Conservation (phyloP, 2,113 vertebrate species). For the Diadophis punctatus region DNA sequence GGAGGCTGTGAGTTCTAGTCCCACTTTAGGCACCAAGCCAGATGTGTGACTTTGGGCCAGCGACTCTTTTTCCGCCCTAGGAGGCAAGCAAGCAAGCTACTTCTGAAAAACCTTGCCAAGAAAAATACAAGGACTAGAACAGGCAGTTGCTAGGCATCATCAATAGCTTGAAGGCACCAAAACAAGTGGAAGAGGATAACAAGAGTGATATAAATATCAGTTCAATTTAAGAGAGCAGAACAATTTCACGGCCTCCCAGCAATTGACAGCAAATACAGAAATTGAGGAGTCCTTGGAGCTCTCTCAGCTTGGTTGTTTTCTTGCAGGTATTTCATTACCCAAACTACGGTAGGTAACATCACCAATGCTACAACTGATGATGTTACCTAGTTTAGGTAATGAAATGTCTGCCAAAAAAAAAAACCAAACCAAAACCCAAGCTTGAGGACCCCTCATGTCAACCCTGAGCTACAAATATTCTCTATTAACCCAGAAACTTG, state of each 20-base stretch:
- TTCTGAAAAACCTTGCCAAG: neutral
- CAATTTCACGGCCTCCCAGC: neutral
- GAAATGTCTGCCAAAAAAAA: neutral
- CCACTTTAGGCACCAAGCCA: neutral
- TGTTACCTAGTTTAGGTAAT: neutral
- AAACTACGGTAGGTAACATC: neutral
- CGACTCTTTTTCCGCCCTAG: neutral
- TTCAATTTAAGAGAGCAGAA: neutral
- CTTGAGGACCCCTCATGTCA: neutral
- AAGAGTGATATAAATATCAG: neutral
- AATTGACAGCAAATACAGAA: neutral
- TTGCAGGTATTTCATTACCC: neutral
- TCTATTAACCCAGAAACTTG: neutral
- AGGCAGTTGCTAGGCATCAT: neutral
- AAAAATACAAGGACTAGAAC: neutral
- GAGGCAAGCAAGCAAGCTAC: neutral
- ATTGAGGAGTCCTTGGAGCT: neutral
- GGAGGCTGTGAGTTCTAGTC: neutral
- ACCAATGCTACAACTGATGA: neutral
- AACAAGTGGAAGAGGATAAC: neutral
- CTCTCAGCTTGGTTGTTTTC: neutral
- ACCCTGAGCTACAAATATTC: neutral
- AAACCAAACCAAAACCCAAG: neutral
- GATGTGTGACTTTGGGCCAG: neutral
- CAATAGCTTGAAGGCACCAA: neutral